phyloP scores from a whole-genome alignment of 1,140 invertebrate genomes.

The Oedothorax gibbosus region DNA sequence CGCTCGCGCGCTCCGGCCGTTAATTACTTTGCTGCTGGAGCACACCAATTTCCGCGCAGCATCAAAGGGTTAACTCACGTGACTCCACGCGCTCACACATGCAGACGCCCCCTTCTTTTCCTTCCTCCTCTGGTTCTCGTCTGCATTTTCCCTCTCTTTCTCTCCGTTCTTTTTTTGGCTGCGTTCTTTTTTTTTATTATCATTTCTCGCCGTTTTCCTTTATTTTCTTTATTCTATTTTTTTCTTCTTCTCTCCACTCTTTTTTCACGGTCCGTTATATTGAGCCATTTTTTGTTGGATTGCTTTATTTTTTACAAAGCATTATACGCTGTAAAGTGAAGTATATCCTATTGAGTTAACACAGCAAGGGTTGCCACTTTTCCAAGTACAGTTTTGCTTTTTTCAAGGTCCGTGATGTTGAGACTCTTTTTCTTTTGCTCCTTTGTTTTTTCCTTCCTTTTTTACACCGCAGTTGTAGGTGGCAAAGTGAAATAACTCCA shows the following conservation, averaged over 20 bases:
- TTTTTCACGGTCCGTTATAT: background rate
- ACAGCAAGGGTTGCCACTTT: too few species aligned
- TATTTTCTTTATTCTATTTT: slow-evolving; percentile 21
- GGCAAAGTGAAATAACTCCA: too few species aligned
- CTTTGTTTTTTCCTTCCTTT: too few species aligned
- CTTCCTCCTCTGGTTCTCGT: slow-evolving; percentile 40
- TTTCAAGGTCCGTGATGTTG: too few species aligned
- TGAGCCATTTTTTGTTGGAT: slow-evolving; percentile 15
- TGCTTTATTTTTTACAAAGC: background rate
- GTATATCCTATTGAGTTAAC: too few species aligned
- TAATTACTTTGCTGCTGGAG: slow-evolving; percentile 61
- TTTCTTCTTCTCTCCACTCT: slow-evolving; percentile 15
- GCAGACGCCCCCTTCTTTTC: slow-evolving; percentile 31
- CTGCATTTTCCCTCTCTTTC: background rate
- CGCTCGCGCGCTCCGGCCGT: slow-evolving; percentile 44
- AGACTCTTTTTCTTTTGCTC: too few species aligned
- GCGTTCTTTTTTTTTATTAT: slow-evolving; percentile 23
- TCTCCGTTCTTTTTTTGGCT: slow-evolving; percentile 1
- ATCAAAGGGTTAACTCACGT: slow-evolving; percentile 62
- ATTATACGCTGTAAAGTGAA: too few species aligned
- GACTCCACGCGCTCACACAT: slow-evolving; percentile 42
- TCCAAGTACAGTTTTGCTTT: too few species aligned
- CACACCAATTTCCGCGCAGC: slow-evolving; percentile 61
- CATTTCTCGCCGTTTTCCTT: slow-evolving; percentile 1
- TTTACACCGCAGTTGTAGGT: too few species aligned